Evolutionary conservation across 2,888 invertebrate genomes (phyloP).

Genomic region (Leptothorax acervorum): DNA sequence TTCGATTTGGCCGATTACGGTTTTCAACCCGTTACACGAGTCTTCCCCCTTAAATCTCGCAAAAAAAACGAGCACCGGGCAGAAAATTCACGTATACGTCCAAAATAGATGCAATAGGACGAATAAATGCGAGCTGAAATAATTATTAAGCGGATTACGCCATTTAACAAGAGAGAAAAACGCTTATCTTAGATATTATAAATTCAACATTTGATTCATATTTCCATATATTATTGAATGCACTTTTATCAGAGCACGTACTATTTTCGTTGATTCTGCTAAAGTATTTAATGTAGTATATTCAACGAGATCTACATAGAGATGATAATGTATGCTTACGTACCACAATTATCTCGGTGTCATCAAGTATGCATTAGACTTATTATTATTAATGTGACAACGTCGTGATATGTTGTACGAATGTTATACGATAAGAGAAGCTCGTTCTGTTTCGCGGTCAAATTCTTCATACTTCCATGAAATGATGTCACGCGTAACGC

Average conservation of each 20-base stretch:
- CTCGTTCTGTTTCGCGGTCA: not conserved
- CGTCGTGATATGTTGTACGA: not conserved
- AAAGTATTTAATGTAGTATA: slow-evolving; percentile 17
- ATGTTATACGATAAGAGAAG: not conserved
- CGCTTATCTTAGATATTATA: slow-evolving; percentile 27
- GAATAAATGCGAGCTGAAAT: slow-evolving; percentile 53
- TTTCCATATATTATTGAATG: slow-evolving; percentile 17
- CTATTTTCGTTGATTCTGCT: slow-evolving; percentile 33
- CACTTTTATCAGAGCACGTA: not conserved
- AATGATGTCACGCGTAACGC: not conserved
- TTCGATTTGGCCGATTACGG: no score
- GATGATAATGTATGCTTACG: not conserved
- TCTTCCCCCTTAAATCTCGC: no score
- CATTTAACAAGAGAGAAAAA: not conserved
- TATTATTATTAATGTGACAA: not conserved
- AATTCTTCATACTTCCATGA: not conserved
- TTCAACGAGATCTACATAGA: not conserved
- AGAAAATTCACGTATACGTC: not conserved
- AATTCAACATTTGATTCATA: slow-evolving; percentile 22
- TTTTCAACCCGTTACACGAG: no score
- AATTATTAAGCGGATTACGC: slow-evolving; percentile 52
- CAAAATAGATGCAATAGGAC: not conserved
- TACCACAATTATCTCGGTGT: not conserved
- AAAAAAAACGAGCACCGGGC: not conserved
- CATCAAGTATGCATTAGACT: not conserved